A percentile compares a stretch with the other conserved stretches of the same genome.
Evolutionary conservation across 2,797 vertebrate species (phyloP).

Genomic region (Notoglanidium macrostoma): DNA sequence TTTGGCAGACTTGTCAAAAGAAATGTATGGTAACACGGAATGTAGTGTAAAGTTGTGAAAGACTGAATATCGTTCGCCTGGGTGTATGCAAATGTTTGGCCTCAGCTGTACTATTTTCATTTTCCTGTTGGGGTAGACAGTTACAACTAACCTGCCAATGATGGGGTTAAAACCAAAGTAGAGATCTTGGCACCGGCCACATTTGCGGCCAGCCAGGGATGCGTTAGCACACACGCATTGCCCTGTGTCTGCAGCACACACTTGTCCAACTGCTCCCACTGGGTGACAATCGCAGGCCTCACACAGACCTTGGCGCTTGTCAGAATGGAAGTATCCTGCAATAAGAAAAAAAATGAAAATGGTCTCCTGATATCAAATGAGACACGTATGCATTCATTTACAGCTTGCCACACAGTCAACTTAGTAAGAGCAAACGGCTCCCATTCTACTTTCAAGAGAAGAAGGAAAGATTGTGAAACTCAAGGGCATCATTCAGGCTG

Average conservation of each 20-base stretch:
- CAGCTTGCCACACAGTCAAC: neutral
- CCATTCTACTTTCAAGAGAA: constrained; percentile 33
- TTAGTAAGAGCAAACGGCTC: constrained; percentile 18
- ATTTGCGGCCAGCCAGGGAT: constrained; percentile 80
- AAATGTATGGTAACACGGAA: neutral
- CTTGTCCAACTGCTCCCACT: constrained; percentile 73
- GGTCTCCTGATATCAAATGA: neutral
- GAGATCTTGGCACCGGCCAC: constrained; percentile 79
- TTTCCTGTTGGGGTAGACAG: neutral
- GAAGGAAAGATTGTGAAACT: constrained; percentile 44
- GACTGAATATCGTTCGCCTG: neutral
- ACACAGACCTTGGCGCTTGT: constrained; percentile 67
- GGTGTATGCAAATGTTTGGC: neutral
- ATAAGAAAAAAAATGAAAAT: neutral
- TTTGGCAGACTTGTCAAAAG: neutral
- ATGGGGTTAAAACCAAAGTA: constrained; percentile 86
- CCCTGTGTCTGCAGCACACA: constrained; percentile 78
- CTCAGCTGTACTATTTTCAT: neutral
- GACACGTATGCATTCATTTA: neutral
- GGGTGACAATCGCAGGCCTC: constrained; percentile 83
- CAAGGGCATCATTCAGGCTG: constrained; percentile 58
- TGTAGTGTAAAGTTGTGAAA: neutral
- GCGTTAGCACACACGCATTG: constrained; percentile 80
- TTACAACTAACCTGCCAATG: constrained; percentile 73
- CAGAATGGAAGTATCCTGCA: constrained; percentile 82